A percentile compares a stretch with the other conserved stretches of the same genome.
Conservation (phyloP, 2,113 vertebrate genomes). For the Spilogale gracilis region DNA sequence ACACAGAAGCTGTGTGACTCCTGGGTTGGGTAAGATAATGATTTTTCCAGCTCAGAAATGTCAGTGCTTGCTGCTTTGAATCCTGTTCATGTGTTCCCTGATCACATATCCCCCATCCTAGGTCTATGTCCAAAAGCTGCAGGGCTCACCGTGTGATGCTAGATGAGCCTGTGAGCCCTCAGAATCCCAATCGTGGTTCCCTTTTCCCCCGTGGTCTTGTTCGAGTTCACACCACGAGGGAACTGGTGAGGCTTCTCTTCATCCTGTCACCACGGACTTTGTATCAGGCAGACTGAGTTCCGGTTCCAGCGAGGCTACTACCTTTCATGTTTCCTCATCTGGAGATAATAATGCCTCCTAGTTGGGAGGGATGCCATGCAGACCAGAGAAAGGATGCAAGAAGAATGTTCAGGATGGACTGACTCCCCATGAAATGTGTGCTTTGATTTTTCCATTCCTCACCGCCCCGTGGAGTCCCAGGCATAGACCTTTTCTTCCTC, state of each 20-base stretch:
- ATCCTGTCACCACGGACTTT: slow-evolving; percentile 21
- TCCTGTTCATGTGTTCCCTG: not conserved
- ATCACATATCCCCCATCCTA: not conserved
- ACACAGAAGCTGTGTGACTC: not conserved
- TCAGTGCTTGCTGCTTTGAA: slow-evolving; percentile 50
- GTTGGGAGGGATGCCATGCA: not conserved
- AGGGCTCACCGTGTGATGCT: not conserved
- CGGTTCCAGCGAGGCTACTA: not conserved
- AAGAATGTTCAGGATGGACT: not conserved
- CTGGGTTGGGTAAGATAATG: slow-evolving; percentile 60
- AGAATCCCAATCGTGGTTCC: not conserved
- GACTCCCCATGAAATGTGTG: not conserved
- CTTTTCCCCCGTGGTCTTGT: not conserved
- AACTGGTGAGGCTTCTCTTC: not conserved
- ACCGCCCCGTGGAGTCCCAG: not conserved
- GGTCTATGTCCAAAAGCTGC: not conserved
- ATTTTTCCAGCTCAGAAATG: slow-evolving; percentile 70
- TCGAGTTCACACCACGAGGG: not conserved
- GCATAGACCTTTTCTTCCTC: not conserved
- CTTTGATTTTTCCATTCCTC: not conserved
- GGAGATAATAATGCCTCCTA: not conserved
- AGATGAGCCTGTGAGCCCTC: not conserved
- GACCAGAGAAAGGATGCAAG: not conserved
- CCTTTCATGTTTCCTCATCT: slow-evolving; percentile 24
- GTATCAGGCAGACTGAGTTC: not conserved